phyloP scores from a whole-genome alignment of 2,888 invertebrate species.

The Dione vanillae region DNA sequence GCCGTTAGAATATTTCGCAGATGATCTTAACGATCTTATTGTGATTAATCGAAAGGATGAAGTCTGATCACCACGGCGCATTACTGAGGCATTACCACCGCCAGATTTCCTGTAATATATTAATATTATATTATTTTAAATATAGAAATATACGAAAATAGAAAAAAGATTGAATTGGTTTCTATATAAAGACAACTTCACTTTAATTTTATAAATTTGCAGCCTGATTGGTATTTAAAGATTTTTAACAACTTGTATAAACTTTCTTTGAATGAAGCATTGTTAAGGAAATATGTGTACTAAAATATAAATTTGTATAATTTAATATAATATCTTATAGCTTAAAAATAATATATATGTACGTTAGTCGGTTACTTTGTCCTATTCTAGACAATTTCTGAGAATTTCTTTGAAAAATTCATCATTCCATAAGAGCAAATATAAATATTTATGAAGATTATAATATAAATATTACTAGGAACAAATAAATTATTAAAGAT shows the following conservation, averaged over 20 bases:
- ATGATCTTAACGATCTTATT: conserved; percentile 70
- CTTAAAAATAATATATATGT: no score
- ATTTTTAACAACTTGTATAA: background rate
- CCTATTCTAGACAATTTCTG: no score
- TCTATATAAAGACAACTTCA: no score
- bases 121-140: background rate
- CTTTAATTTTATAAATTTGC: background rate
- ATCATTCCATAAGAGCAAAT: no score
- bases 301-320: background rate
- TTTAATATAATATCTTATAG: no score
- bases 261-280: background rate
- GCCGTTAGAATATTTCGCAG: conserved; percentile 73
- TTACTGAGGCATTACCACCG: conserved; percentile 70
- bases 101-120: conserved; percentile 70
- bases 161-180: background rate
- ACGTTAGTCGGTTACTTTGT: no score
- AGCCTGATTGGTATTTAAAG: background rate
- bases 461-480: no score
- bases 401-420: no score
- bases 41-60: conserved; percentile 75
- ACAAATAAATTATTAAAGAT: no score
- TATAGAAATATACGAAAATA: no score
- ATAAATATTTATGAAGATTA: no score
- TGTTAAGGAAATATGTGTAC: background rate
- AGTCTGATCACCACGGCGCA: conserved; percentile 73